Percentiles rank a stretch among this genome's conserved stretches.
phyloP scores from a whole-genome alignment of 2,888 invertebrate genomes.

The Smittia aterrima region DNA sequence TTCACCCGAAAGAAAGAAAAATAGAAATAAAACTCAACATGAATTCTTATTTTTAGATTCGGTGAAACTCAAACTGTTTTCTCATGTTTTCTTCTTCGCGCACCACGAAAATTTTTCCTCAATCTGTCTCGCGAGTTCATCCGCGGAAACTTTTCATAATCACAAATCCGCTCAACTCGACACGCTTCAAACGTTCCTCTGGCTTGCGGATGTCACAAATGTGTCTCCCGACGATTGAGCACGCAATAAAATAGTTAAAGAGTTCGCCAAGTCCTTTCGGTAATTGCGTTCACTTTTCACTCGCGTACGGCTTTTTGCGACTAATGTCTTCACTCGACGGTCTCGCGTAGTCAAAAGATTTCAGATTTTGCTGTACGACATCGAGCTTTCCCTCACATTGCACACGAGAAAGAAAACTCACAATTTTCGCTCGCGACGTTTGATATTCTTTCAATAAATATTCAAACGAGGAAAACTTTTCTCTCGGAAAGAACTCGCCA shows the following conservation, averaged over 20 bases:
- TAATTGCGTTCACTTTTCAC: background rate
- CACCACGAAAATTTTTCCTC: background rate
- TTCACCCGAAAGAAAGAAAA: slow-evolving; percentile 17
- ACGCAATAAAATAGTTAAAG: background rate
- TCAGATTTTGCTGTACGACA: slow-evolving; percentile 14
- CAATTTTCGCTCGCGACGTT: slow-evolving; percentile 27
- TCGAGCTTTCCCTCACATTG: slow-evolving; percentile 3
- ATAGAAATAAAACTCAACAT: slow-evolving; percentile 12
- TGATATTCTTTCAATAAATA: slow-evolving; percentile 16
- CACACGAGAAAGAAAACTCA: slow-evolving; percentile 17
- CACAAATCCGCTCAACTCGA: background rate
- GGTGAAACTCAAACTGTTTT: slow-evolving; percentile 13
- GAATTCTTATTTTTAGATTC: slow-evolving; percentile 30
- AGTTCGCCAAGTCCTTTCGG: background rate
- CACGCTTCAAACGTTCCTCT: background rate
- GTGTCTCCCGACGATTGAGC: background rate
- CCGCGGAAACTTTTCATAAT: slow-evolving; percentile 1
- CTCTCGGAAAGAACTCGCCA: background rate
- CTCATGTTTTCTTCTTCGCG: background rate
- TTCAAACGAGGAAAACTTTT: slow-evolving; percentile 8
- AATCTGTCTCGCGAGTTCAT: slow-evolving; percentile 8
- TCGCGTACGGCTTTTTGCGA: background rate
- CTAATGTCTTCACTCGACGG: slow-evolving; percentile 26
- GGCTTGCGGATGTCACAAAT: background rate
- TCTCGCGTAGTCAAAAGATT: slow-evolving; percentile 27